phyloP scores from a whole-genome alignment of 2,888 invertebrate genomes.

The Omphaloscelis lunosa region DNA sequence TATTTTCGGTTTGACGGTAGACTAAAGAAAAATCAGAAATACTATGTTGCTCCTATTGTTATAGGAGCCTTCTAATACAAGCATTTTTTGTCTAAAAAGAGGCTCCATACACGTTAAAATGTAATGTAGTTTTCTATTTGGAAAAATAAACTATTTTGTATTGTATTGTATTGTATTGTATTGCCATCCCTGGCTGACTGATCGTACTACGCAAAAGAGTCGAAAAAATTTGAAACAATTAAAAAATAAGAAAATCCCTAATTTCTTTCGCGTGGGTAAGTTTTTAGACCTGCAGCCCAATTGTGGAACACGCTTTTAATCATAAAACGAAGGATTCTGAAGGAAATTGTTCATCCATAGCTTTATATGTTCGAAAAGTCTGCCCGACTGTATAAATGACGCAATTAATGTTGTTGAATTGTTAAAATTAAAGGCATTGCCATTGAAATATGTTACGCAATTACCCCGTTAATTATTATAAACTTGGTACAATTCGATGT shows the following conservation, averaged over 20 bases:
- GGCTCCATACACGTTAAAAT: too few species aligned
- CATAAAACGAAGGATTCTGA: background rate
- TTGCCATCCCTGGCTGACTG: background rate
- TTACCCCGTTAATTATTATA: too few species aligned
- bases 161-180: too few species aligned
- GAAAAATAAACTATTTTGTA: too few species aligned
- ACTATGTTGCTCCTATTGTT: background rate
- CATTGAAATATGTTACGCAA: too few species aligned
- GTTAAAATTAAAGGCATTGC: background rate
- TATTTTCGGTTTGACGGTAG: conserved; percentile 9
- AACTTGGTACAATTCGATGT: background rate
- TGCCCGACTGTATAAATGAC: background rate
- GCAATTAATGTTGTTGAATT: background rate
- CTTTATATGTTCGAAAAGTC: background rate
- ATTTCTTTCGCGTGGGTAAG: background rate
- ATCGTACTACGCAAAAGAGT: background rate
- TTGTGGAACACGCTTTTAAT: background rate
- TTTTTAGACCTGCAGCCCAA: background rate
- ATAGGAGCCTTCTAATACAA: too few species aligned
- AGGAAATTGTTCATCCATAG: background rate
- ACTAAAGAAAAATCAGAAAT: background rate
- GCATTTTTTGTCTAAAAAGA: too few species aligned
- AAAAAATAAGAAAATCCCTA: background rate
- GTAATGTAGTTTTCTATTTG: too few species aligned
- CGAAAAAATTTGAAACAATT: background rate